Evolutionary conservation across 2,888 invertebrate genomes (phyloP).

Genomic region (Leptopilina syphax): DNA sequence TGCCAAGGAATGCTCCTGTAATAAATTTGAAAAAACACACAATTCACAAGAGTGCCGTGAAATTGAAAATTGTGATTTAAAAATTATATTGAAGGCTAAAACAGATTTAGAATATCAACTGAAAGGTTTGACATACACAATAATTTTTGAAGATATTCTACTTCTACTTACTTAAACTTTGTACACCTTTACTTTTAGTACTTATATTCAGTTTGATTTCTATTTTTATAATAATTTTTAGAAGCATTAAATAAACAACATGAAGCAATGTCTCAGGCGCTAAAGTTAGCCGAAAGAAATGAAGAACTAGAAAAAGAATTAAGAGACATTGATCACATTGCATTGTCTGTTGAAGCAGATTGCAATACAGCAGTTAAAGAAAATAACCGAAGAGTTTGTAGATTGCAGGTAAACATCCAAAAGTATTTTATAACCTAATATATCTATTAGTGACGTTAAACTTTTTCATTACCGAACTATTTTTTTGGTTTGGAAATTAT

Average conservation of each 20-base stretch:
- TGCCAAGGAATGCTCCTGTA: constrained; percentile 83
- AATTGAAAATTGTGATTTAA: constrained; percentile 77
- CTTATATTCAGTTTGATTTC: background rate
- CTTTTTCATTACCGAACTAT: too few species aligned
- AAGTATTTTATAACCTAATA: background rate
- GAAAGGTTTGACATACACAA: constrained; percentile 71
- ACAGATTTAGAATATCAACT: constrained; percentile 79
- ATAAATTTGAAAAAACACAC: constrained; percentile 77
- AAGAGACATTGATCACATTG: constrained; percentile 85
- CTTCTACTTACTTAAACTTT: too few species aligned
- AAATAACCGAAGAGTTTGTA: constrained; percentile 78
- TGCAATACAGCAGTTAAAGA: constrained; percentile 84
- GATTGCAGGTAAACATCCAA: constrained; percentile 70
- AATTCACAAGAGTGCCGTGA: constrained; percentile 50
- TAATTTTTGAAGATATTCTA: too few species aligned
- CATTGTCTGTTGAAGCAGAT: constrained; percentile 86
- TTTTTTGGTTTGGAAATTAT: constrained; percentile 5
- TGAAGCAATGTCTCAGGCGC: constrained; percentile 88
- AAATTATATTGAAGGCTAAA: constrained; percentile 81
- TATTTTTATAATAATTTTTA: constrained; percentile 50
- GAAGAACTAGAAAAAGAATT: constrained; percentile 84
- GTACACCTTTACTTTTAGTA: background rate
- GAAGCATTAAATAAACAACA: constrained; percentile 84
- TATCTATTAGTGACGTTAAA: background rate
- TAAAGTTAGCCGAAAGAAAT: constrained; percentile 86